Conservation (phyloP, 2,888 invertebrate species). For the Drosophila macrothrix region DNA sequence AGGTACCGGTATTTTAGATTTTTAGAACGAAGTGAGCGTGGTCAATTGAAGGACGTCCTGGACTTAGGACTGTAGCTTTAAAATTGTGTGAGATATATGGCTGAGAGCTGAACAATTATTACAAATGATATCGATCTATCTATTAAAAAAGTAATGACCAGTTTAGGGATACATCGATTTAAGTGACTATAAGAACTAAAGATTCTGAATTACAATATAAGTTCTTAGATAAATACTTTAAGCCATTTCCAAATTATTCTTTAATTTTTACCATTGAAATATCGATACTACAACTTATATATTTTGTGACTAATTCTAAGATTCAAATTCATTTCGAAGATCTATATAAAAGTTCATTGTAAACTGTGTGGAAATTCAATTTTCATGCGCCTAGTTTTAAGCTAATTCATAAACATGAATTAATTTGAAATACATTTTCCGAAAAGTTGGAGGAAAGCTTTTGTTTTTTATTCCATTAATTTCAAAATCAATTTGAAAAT, state of each 20-base stretch:
- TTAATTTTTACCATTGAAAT: neutral
- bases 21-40: neutral
- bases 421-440: neutral
- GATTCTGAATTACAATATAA: neutral
- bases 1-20: neutral
- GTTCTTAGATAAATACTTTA: neutral
- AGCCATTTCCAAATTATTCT: neutral
- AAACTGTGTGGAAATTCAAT: neutral
- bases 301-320: neutral
- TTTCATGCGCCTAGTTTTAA: neutral
- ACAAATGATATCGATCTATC: neutral
- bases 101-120: neutral
- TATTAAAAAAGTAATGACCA: neutral
- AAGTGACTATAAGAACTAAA: neutral
- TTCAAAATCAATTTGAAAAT: neutral
- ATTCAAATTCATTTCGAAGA: neutral
- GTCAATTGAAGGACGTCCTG: neutral
- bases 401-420: neutral
- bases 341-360: neutral
- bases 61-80: neutral
- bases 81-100: neutral
- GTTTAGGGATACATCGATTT: neutral
- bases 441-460: neutral
- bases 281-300: neutral
- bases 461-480: neutral